phyloP scores from a whole-genome alignment of 2,113 vertebrate species.

The Mirounga angustirostris region DNA sequence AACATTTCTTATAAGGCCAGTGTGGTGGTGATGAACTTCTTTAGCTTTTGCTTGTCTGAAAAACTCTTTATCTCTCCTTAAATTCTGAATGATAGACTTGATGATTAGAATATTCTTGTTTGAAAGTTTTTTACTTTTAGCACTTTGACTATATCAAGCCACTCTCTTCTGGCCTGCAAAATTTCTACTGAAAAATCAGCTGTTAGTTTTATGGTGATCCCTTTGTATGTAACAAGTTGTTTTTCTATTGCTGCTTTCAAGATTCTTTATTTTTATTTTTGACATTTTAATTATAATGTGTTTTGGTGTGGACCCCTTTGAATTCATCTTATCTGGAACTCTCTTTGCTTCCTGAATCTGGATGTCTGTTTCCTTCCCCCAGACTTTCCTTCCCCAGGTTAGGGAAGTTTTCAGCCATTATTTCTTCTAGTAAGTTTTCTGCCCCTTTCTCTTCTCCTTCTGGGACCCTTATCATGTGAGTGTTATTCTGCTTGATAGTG shows the following conservation, averaged over 20 bases:
- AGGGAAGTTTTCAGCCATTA: neutral
- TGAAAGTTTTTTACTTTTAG: neutral
- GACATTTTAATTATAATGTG: neutral
- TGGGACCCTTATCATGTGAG: neutral
- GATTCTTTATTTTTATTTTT: neutral
- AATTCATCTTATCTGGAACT: neutral
- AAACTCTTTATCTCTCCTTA: neutral
- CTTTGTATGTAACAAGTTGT: neutral
- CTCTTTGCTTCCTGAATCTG: neutral
- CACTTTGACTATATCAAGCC: neutral
- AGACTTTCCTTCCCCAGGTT: neutral
- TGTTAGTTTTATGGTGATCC: neutral
- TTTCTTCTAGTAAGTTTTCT: neutral
- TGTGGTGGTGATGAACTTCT: neutral
- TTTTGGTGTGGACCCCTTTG: neutral
- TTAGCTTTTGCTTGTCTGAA: neutral
- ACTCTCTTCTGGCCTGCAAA: neutral
- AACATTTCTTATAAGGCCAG: neutral
- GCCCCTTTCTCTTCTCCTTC: neutral
- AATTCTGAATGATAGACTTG: neutral
- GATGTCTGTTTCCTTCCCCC: neutral
- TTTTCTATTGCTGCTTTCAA: neutral
- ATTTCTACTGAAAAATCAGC: neutral
- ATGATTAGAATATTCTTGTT: neutral
- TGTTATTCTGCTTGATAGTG: neutral